These are phyloP conservation scores for Romanogobio albipinnatus DNA, from an alignment of 2,113 vertebrate species.

Conservation along the genomic window DNA sequence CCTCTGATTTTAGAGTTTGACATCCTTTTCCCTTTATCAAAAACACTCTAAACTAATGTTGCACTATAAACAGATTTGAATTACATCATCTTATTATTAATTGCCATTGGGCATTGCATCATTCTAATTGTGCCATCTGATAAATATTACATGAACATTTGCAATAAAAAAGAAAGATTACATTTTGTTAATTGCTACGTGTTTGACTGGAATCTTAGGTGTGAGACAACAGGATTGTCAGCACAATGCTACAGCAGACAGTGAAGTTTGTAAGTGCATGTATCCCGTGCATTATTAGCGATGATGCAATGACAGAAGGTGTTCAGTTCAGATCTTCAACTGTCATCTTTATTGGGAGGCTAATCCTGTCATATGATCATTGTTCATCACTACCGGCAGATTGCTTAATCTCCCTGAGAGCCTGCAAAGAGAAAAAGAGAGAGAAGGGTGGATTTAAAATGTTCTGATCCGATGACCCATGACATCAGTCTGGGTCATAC, in stretches of 20 bases:
- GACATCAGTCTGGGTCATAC: conserved; percentile 13
- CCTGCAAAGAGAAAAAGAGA: background rate
- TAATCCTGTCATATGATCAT: conserved; percentile 29
- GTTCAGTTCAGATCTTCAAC: background rate
- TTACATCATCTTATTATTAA: background rate
- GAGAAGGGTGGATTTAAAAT: conserved; percentile 17
- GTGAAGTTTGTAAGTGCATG: background rate
- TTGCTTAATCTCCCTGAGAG: conserved; percentile 37
- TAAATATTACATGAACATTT: background rate
- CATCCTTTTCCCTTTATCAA: background rate
- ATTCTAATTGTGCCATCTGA: conserved; percentile 1
- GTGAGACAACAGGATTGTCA: background rate
- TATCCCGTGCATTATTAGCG: background rate
- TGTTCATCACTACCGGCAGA: conserved; percentile 24
- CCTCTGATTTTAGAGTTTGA: background rate
- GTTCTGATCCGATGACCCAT: conserved; percentile 33
- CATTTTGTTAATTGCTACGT: background rate
- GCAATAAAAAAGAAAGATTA: background rate
- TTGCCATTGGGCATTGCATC: background rate
- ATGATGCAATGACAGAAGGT: conserved; percentile 12
- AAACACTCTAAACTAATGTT: background rate
- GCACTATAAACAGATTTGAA: background rate
- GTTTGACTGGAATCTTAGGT: background rate
- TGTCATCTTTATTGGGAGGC: conserved; percentile 2
- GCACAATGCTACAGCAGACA: conserved; percentile 3